These are phyloP conservation scores for Acanthaster planci DNA, from an alignment of 35 echinoderm and acorn worm species.

Conservation along the genomic window DNA sequence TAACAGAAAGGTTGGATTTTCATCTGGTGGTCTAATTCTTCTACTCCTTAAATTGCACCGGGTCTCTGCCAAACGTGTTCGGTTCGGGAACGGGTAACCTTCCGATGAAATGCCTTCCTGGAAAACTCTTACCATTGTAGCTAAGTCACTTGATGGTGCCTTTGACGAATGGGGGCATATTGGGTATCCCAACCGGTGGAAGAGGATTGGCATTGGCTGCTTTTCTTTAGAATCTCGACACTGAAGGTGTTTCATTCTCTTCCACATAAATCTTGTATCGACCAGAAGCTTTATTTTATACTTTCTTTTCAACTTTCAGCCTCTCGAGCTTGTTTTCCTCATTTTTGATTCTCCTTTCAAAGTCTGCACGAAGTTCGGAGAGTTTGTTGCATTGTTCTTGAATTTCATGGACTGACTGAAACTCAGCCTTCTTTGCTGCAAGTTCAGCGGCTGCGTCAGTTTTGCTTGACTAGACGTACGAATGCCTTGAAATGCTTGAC, in stretches of 20 bases:
- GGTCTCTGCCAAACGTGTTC: constrained; percentile 32
- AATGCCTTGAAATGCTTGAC: not conserved
- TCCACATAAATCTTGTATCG: too few species aligned
- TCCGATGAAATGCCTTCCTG: not conserved
- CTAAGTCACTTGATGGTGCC: not conserved
- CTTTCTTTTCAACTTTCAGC: too few species aligned
- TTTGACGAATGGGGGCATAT: not conserved
- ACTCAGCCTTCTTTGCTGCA: not conserved
- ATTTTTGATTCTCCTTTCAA: not conserved
- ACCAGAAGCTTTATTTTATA: not conserved
- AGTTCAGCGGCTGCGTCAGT: not conserved
- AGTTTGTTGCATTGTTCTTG: not conserved
- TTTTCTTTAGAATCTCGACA: not conserved
- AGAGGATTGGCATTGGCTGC: not conserved
- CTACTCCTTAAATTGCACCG: constrained; percentile 42
- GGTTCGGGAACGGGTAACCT: constrained; percentile 42
- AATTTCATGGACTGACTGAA: constrained; percentile 4
- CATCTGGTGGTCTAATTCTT: too few species aligned
- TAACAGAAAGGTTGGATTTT: too few species aligned
- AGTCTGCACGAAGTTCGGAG: too few species aligned
- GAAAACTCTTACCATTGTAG: not conserved
- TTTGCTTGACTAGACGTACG: not conserved
- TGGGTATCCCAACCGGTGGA: too few species aligned
- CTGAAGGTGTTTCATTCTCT: not conserved
- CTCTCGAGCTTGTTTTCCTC: too few species aligned